phyloP scores from a whole-genome alignment of 2,797 vertebrate genomes.

The Typhlichthys eigenmanni region DNA sequence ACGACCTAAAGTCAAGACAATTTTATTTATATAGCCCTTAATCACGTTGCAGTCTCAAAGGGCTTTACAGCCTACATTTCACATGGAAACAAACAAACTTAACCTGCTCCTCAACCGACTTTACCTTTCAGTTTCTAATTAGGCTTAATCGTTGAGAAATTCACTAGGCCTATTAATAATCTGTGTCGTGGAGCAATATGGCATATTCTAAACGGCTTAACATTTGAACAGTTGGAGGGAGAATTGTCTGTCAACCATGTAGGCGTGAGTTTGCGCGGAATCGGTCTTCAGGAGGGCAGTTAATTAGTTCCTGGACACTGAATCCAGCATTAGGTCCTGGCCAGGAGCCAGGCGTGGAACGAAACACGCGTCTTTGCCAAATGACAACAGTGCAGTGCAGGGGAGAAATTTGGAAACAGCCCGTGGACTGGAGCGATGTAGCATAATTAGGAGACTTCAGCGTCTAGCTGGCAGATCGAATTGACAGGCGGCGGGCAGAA shows the following conservation, averaged over 20 bases:
- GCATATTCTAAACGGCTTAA: no score
- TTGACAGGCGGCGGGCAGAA: slow-evolving; percentile 28
- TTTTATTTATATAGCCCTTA: no score
- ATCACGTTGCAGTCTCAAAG: no score
- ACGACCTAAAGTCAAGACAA: background rate
- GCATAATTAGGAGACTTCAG: no score
- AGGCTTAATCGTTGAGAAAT: no score
- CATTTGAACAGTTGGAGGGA: no score
- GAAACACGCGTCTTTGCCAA: slow-evolving; percentile 35
- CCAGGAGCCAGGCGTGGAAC: slow-evolving; percentile 21
- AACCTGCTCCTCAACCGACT: slow-evolving; percentile 2
- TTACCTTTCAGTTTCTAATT: slow-evolving; percentile 5
- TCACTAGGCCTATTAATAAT: no score
- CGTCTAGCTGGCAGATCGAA: slow-evolving; percentile 35
- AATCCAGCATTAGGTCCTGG: slow-evolving; percentile 35
- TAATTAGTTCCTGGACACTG: slow-evolving; percentile 18
- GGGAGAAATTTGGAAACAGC: slow-evolving; percentile 46
- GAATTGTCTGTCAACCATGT: background rate
- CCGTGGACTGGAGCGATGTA: slow-evolving; percentile 4
- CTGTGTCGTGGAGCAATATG: no score
- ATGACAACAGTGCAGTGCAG: slow-evolving; percentile 36
- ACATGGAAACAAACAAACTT: no score
- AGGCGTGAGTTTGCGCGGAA: background rate
- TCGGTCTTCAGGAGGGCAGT: slow-evolving; percentile 1
- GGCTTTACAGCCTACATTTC: background rate